A percentile compares a stretch with the other conserved stretches of the same genome.
These are phyloP conservation scores for Diceros bicornis DNA, from an alignment of 2,797 vertebrate genomes.

Conservation along the genomic window DNA sequence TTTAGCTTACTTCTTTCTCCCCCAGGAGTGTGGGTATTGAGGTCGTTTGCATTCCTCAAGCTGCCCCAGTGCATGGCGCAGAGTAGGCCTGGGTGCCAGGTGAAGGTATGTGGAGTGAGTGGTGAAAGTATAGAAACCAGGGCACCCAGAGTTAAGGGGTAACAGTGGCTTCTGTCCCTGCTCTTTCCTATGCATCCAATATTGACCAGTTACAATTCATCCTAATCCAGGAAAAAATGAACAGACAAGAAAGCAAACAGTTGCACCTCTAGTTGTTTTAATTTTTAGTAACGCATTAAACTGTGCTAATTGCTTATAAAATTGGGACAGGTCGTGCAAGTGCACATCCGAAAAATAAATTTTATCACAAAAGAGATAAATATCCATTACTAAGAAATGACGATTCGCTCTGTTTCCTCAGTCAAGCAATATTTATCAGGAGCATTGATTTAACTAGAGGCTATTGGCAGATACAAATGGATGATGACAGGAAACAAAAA, in stretches of 20 bases:
- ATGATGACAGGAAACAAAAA: slow-evolving; percentile 89
- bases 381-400: slow-evolving; percentile 83
- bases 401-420: slow-evolving; percentile 84
- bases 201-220: background rate
- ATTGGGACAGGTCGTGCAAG: slow-evolving; percentile 61
- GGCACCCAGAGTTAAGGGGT: fast-evolving
- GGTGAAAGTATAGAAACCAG: no score
- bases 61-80: fast-evolving
- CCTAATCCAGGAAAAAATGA: background rate
- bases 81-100: fast-evolving
- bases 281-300: background rate
- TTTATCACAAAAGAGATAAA: slow-evolving; percentile 84
- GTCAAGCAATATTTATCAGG: slow-evolving; percentile 88
- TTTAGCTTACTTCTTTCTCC: background rate
- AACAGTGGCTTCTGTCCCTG: fast-evolving
- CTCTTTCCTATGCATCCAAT: background rate
- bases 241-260: background rate
- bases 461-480: slow-evolving; percentile 90
- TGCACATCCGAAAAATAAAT: slow-evolving; percentile 83
- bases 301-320: slow-evolving; percentile 51
- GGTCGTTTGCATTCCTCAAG: fast-evolving
- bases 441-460: slow-evolving; percentile 88
- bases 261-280: background rate
- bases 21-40: fast-evolving
- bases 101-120: fast-evolving